A percentile compares a stretch with the other conserved stretches of the same genome.
Evolutionary conservation across 2,888 invertebrate species (phyloP).

Genomic region (Lithophane semibrunnea): DNA sequence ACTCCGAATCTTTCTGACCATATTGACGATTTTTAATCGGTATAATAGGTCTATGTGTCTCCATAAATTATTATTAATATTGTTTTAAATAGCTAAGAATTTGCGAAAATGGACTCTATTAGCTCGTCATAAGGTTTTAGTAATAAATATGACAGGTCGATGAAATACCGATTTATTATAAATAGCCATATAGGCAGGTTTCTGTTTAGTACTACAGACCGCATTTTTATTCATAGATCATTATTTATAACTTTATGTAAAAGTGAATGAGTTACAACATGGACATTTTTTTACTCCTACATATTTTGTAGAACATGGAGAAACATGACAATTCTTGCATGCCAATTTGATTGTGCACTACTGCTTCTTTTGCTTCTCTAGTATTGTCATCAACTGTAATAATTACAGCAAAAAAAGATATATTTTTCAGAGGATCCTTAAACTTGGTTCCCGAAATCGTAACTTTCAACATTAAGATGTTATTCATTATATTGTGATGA

Average conservation of each 20-base stretch:
- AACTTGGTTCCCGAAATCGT: background rate
- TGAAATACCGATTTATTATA: conserved; percentile 60
- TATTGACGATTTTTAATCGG: conserved; percentile 62
- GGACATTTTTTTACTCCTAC: conserved; percentile 9
- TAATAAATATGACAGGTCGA: conserved; percentile 50
- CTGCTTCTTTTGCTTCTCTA: background rate
- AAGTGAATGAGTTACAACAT: conserved; percentile 36
- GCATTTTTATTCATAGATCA: conserved; percentile 53
- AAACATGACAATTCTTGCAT: background rate
- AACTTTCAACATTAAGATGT: background rate
- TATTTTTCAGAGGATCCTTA: background rate
- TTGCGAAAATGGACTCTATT: conserved; percentile 46
- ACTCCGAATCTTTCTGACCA: conserved; percentile 51
- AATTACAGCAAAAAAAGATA: background rate
- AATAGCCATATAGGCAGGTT: conserved; percentile 43
- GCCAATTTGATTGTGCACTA: no score
- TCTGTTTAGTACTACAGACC: conserved; percentile 33
- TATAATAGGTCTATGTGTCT: conserved; percentile 64
- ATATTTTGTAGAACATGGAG: conserved; percentile 19
- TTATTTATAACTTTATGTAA: conserved; percentile 57
- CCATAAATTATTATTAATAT: conserved; percentile 65
- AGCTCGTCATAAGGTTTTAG: conserved; percentile 44
- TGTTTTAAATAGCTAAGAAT: conserved; percentile 37
- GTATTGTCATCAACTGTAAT: background rate
- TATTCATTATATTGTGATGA: background rate